Base-by-base conservation (phyloP, 2,113 vertebrate genomes). In the Chiloscyllium plagiosum region DNA sequence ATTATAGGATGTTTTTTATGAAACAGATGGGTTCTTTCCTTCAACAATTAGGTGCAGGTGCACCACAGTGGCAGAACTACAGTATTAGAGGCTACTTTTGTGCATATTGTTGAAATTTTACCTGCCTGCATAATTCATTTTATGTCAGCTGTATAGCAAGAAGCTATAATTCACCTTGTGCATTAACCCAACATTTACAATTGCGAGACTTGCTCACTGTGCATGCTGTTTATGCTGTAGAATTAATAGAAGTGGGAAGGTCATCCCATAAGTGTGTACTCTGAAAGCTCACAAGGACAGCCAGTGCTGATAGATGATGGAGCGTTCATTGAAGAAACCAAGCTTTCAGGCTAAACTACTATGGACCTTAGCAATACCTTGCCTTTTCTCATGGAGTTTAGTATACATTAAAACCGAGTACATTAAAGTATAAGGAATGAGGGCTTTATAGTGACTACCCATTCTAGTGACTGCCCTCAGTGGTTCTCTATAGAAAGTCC, bases 11-110 rank as follows among this genome's bases (percentile, higher is more conserved):
- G 47, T 95, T 95, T 72, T 47, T 95, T 76, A 95, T 72, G 94
- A 95, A 95, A 95, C 94, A 95, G 94, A 95, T 95, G 94, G 94
- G 94, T 95, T 72, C 68, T 95, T 93, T 95, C 69, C 94, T 76
- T 95, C 68, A 95, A 76, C 94, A 95, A 95, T 95, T 95, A 95
- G 94, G 69, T 72, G 94, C 94, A 95, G 89, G 94, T 95, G 69
- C 94, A 93, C 61, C 26, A 22, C 42, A 95, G 37, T 95, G 61
- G 94, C 65, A 37, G 94, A 26, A 61, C 94, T 37, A 50, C 68
- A 95, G 69, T 72, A 95, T 76, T 50, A 95, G 69, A 95, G 69
- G 68, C 69, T 72, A 29, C 68, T 72, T 95, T 70, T 33, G 69
- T 70, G 69, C 26, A 95, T 95, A 95, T 95, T 95, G 94, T 37